Evolutionary conservation across 1,140 invertebrate species (phyloP), one percentile per base, ranked within the genome.

Genomic region (Adoxophyes honmai): DNA sequence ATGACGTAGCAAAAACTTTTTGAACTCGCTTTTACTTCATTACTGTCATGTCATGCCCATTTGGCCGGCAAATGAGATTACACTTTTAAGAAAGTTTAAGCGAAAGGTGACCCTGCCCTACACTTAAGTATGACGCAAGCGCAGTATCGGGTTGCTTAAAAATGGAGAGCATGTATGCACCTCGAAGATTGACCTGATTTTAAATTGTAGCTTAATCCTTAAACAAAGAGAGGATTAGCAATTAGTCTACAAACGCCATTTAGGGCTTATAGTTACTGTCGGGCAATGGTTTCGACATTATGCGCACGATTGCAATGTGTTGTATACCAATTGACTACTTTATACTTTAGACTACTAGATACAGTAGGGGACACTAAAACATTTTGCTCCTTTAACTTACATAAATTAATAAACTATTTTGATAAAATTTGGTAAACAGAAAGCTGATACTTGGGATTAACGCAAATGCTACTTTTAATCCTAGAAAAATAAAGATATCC

Each of bases 151-250:
- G 42, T 28, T 28, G 21, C 18, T 33, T 48, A 11, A 48, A 48
- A 28, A 48, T 48, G 9, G 5, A 14, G n/a, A 48, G 42, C 42
- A 28, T 21, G 21, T 18, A 44, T 44, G 39, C n/a, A 21, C 42
- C 42, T 48, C 16, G 21, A 6, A 28, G 42, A 28, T 48, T 48
- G 42, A 48, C 42, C 42, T 5, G n/a, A 21, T 48, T 48, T 44
- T 48, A 21, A 33, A 48, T 21, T 14, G 21, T 48, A 48, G 11
- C 42, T 28, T 48, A 48, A 48, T 48, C 42, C 42, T 48, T 48
- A 33, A 48, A 48, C 42, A 48, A 48, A 48, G 21, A 16, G 21
- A 48, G 18, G 42, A 48, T 48, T 48, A 48, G 42, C 42, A 48
- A 48, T 48, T 48, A 48, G 42, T 44, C 18, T 16, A 48, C 42